A percentile compares a stretch with the other conserved stretches of the same genome.
Conservation (phyloP, 2,797 vertebrate species). For the Anguilla obscura region DNA sequence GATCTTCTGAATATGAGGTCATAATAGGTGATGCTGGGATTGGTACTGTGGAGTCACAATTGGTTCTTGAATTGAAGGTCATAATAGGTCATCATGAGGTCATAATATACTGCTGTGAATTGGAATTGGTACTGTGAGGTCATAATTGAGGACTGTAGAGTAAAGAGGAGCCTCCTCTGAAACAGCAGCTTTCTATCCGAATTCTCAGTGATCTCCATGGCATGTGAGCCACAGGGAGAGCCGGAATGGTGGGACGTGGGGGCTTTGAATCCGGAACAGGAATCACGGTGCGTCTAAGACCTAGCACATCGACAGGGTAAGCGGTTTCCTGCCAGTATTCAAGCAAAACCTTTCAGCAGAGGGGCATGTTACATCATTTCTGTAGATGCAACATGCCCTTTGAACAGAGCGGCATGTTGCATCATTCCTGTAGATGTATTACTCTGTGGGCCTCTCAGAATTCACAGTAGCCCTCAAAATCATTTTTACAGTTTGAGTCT, state of each 20-base stretch:
- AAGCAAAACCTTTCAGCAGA: background rate
- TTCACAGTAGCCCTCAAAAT: conserved; percentile 42
- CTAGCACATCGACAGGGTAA: background rate
- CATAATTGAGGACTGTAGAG: background rate
- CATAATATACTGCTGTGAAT: too few species aligned
- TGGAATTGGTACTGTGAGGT: background rate
- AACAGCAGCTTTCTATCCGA: background rate
- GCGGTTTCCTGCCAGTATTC: background rate
- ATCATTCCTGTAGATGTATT: background rate
- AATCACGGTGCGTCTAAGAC: background rate
- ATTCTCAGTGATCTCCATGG: background rate
- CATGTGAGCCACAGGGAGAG: background rate
- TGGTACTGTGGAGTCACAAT: background rate
- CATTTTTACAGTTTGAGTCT: conserved; percentile 30
- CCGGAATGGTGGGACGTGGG: background rate
- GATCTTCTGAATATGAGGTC: background rate
- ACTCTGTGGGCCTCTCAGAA: conserved; percentile 37
- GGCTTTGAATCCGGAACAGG: background rate
- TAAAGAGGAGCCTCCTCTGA: background rate
- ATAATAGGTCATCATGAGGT: too few species aligned
- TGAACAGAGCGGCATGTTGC: background rate
- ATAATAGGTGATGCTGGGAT: background rate
- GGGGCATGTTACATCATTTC: background rate
- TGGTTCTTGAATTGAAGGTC: background rate
- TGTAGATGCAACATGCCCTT: background rate